Evolutionary conservation across 2,797 vertebrate species (phyloP).

Genomic region (Enteromius argenteus): DNA sequence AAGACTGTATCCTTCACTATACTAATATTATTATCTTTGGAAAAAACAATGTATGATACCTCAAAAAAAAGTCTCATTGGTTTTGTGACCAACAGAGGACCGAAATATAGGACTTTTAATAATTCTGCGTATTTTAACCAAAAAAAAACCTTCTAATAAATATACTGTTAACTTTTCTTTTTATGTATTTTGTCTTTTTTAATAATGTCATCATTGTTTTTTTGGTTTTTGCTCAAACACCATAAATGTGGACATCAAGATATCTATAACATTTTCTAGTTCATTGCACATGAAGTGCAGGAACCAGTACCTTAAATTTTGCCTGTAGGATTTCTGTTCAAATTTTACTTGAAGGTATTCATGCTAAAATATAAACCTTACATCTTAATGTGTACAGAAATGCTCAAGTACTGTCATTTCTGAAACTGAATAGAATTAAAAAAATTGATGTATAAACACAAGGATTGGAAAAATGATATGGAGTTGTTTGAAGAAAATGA

Average conservation of each 20-base stretch:
- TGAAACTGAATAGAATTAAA: background rate
- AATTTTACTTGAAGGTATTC: background rate
- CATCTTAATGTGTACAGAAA: background rate
- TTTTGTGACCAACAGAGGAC: conserved; percentile 20
- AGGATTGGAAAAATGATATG: background rate
- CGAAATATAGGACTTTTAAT: conserved; percentile 6
- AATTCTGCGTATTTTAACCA: conserved; percentile 26
- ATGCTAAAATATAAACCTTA: background rate
- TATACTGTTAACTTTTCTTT: conserved; percentile 9
- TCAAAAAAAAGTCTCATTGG: conserved; percentile 26
- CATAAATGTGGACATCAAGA: background rate
- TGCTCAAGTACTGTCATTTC: background rate
- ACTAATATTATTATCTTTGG: background rate
- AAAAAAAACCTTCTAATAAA: conserved; percentile 34
- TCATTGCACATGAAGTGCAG: background rate
- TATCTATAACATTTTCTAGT: background rate
- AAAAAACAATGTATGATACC: background rate
- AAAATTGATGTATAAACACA: background rate
- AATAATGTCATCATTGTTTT: background rate
- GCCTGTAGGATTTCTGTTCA: background rate
- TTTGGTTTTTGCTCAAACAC: background rate
- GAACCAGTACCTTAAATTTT: background rate
- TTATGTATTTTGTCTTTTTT: conserved; percentile 23
- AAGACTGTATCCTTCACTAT: conserved; percentile 15
- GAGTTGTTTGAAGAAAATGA: background rate